Evolutionary conservation across 2,888 invertebrate genomes (phyloP), one percentile per base, ranked within the genome.

Genomic region (Cantharis flavilabris): DNA sequence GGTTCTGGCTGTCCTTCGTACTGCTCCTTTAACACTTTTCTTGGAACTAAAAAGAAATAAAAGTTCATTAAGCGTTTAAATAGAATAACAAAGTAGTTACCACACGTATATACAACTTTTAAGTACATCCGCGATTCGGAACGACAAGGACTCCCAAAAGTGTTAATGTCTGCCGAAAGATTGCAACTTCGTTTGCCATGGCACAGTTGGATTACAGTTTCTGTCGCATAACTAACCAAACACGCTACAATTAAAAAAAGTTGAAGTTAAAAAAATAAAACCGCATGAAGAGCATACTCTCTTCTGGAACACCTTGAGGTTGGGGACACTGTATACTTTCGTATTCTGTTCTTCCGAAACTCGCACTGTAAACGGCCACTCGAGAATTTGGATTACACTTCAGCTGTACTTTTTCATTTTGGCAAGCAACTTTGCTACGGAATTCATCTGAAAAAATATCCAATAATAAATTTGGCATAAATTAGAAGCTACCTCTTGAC

Each of bases 331-430:
- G 95, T 81, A 95, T 92, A 83, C 95, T 96, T 88, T 97, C 96
- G 84, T 95, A 94, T 86, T 95, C 94, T 0, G 96, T 96, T 81
- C 97, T 92, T 7, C 98, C 98, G 87, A 96, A 98, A 88, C 95
- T 94, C 62, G 98, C 97, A 65, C 97, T 97, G 90, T 96, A 97
- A 86, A 98, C 94, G 73, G 97, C 97, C 72, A 98, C 94, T 85
- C 97, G 92, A 11, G 94, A 94, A 88, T 95, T 94, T 70, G 95
- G 94, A 89, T 95, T 94, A 89, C 98, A 98, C 86, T 94, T 92
- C 86, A 98, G 91, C 86, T 95, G 94, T 85, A 98, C 92, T 84
- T 94, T 93, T 85, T 97, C 96, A 87, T 96, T 96, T 88, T 97
- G 96, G 89, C 98, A 98, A 81, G 96, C 96, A 85, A 97, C 94